Percentiles rank a stretch among this genome's conserved stretches.
phyloP scores from a whole-genome alignment of 1,140 invertebrate genomes.

The Drosophila lini region DNA sequence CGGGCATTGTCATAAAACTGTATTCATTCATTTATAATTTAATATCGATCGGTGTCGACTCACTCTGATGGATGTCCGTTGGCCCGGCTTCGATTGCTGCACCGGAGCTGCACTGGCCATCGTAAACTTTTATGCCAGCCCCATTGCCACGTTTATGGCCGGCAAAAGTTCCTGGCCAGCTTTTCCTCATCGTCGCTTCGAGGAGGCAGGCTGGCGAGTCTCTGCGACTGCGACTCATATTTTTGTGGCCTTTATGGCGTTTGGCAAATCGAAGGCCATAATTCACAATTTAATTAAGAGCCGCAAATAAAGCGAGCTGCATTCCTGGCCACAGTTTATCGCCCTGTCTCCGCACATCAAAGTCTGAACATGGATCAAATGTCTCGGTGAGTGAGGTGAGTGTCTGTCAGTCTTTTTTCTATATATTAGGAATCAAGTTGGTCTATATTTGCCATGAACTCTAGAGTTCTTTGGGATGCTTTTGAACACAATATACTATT shows the following conservation, averaged over 20 bases:
- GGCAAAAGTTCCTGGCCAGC: conserved; percentile 51
- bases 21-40: conserved; percentile 84
- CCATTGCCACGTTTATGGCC: conserved; percentile 64
- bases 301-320: conserved; percentile 62
- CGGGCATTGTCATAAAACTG: conserved; percentile 68
- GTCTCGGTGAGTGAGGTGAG: neutral
- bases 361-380: conserved; percentile 32
- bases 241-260: conserved; percentile 76
- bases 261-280: conserved; percentile 79
- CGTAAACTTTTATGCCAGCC: conserved; percentile 71
- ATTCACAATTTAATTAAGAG: conserved; percentile 84
- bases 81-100: conserved; percentile 26
- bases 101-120: conserved; percentile 41
- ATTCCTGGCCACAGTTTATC: conserved; percentile 51
- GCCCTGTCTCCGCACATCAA: conserved; percentile 22
- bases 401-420: conserved; percentile 10
- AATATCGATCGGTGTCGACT: conserved; percentile 76
- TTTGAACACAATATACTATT: no score
- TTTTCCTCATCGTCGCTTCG: conserved; percentile 26
- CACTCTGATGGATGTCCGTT: conserved; percentile 53
- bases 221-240: conserved; percentile 55
- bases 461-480: neutral
- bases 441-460: neutral
- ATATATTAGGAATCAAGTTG: no score
- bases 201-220: neutral